Evolutionary conservation across 2,888 invertebrate species (phyloP), one percentile per base, ranked within the genome.

Genomic region (Listrodromus nycthemerus): DNA sequence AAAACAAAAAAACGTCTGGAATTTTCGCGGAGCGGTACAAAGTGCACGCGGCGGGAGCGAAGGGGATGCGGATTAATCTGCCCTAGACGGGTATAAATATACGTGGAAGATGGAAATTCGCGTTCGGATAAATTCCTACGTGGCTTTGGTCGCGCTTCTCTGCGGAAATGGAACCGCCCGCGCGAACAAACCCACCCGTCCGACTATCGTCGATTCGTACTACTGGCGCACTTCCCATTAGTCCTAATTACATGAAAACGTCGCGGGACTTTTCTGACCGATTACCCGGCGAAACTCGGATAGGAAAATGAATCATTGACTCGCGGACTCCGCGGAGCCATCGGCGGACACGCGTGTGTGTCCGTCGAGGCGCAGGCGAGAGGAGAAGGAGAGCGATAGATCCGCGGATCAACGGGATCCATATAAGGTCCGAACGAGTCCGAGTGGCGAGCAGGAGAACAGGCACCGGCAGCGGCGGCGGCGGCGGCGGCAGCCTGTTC

Each of bases 361-460:
- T 84, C 70, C 74, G n/a, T 70, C 50, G 77, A 78, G 75, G 63
- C 4, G 16, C 13, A 41, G 52, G 76, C 48, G 58, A 80, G 61
- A 77, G 77, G 75, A 55, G 74, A 84, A 70, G 78, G 75, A 85
- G 70, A 87, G 85, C 41, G 41, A 88, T 88, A 89, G 88, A 91
- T 90, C 87, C 84, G 83, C 82, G 87, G 87, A 88, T 90, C 87
- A 86, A 87, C 83, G 75, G 88, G 82, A 86, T 88, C 91, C 90
- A 88, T 91, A 89, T 90, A 90, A 88, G 89, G 90, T 84, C 79
- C 84, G 89, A 86, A 73, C 89, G 82, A 86, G 89, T 87, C 87
- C 86, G 87, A 76, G 80, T 61, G 50, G 70, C 30, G 75, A 67
- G 61, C 58, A 58, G 48, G 75, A 74, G 66, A 73, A 33, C 63